These are phyloP conservation scores for Pachymerium ferrugineum DNA, from an alignment of 2,888 invertebrate species.

Conservation along the genomic window DNA sequence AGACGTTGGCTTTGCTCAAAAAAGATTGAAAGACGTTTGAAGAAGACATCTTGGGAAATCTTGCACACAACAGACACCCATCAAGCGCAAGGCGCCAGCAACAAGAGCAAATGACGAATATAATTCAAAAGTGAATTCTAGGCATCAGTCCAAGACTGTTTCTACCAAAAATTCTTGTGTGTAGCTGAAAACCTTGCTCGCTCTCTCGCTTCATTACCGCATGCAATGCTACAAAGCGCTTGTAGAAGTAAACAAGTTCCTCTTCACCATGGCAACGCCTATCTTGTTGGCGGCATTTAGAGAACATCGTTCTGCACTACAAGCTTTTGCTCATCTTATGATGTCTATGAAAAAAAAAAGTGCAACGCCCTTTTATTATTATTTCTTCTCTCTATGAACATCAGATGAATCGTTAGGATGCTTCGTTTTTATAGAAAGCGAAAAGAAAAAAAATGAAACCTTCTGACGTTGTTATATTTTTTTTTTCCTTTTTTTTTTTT, in stretches of 20 bases:
- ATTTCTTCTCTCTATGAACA: not conserved
- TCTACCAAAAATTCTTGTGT: not conserved
- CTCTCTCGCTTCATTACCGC: conserved; percentile 4
- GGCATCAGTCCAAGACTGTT: conserved; percentile 1
- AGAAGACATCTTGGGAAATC: conserved; percentile 13
- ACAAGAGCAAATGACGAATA: conserved; percentile 4
- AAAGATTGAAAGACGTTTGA: conserved; percentile 8
- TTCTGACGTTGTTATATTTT: too few species aligned
- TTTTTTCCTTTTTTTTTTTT: too few species aligned
- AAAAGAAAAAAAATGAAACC: not conserved
- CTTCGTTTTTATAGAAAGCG: not conserved
- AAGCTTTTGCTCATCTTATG: not conserved
- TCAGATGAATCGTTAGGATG: conserved; percentile 3
- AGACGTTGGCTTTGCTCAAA: conserved; percentile 1
- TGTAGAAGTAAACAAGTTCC: conserved; percentile 4
- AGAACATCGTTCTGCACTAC: conserved; percentile 8
- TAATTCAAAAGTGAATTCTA: not conserved
- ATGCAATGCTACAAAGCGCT: conserved; percentile 8
- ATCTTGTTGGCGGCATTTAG: conserved; percentile 13
- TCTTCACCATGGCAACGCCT: conserved; percentile 8
- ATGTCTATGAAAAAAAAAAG: not conserved
- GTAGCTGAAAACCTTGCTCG: not conserved
- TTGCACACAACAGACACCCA: conserved; percentile 9
- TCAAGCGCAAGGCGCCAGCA: not conserved
- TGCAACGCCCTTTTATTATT: conserved; percentile 13